A percentile compares a stretch with the other conserved stretches of the same genome.
phyloP scores from a whole-genome alignment of 2,113 vertebrate genomes.

The Scalopus aquaticus region DNA sequence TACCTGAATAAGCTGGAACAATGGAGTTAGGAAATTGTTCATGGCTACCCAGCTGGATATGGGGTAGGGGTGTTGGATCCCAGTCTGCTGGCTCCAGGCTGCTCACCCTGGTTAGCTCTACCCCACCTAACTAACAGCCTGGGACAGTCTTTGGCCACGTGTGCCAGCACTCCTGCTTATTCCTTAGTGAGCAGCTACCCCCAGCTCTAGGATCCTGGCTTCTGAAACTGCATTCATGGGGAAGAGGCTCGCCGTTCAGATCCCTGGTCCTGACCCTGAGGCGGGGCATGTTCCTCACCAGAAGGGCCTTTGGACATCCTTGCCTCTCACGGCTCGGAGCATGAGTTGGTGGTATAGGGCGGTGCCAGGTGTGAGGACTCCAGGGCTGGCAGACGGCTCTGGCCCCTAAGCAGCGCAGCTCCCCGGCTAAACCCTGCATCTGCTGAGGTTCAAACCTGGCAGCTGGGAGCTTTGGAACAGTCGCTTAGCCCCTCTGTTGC shows the following conservation, averaged over 20 bases:
- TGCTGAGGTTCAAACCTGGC: too few species aligned
- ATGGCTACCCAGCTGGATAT: neutral
- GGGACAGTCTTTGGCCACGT: neutral
- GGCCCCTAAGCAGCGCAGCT: neutral
- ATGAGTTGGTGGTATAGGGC: accelerated
- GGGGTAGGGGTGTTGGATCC: neutral
- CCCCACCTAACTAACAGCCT: neutral
- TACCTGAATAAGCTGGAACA: neutral
- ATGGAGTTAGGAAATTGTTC: neutral
- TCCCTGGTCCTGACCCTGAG: neutral
- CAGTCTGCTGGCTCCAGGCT: neutral
- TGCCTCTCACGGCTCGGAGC: neutral
- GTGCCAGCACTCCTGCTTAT: neutral
- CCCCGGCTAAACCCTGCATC: neutral
- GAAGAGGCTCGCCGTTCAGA: neutral
- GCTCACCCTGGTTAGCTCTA: neutral
- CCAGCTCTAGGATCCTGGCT: neutral
- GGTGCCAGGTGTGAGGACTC: neutral
- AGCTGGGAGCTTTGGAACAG: neutral
- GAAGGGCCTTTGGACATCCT: neutral
- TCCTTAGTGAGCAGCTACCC: neutral
- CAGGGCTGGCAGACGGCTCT: too few species aligned
- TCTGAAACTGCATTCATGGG: neutral
- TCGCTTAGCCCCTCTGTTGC: neutral
- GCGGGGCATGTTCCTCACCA: neutral